Conservation (phyloP, 1,140 invertebrate genomes). For the Drosophila fuyamai region DNA sequence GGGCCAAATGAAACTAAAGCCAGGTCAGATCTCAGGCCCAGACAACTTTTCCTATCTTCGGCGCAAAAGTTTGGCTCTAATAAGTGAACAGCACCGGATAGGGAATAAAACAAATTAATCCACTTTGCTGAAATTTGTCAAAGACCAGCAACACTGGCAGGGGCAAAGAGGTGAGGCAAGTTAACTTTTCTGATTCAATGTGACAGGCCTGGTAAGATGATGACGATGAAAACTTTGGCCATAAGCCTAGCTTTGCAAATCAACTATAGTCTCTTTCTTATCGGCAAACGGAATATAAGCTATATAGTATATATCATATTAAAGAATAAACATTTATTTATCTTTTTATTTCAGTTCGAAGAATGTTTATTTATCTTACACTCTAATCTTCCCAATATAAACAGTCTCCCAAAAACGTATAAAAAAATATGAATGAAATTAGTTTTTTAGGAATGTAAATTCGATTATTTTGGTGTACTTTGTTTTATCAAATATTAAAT, state of each 20-base stretch:
- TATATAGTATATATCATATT: too few relatives aligned
- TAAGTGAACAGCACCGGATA: slow-evolving; percentile 20
- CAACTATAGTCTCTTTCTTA: not conserved
- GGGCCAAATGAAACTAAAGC: slow-evolving; percentile 10
- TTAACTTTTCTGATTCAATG: slow-evolving; percentile 51
- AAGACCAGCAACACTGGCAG: slow-evolving; percentile 25
- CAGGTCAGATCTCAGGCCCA: slow-evolving; percentile 11
- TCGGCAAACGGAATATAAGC: not conserved
- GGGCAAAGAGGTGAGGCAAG: slow-evolving; percentile 3
- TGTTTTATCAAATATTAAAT: too few relatives aligned
- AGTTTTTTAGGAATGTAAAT: too few relatives aligned
- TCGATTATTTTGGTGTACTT: too few relatives aligned
- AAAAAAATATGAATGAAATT: too few relatives aligned
- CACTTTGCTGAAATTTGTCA: slow-evolving; percentile 72
- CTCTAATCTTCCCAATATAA: too few relatives aligned
- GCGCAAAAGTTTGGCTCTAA: slow-evolving; percentile 50
- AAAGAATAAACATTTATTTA: too few relatives aligned
- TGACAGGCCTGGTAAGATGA: slow-evolving; percentile 24
- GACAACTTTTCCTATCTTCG: slow-evolving; percentile 55
- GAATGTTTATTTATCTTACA: too few relatives aligned
- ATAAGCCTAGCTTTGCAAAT: not conserved
- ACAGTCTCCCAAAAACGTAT: too few relatives aligned
- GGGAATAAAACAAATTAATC: slow-evolving; percentile 73
- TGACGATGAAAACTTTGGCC: slow-evolving; percentile 25
- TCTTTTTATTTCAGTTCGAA: too few relatives aligned